A percentile compares a stretch with the other conserved stretches of the same genome.
phyloP scores from a whole-genome alignment of 2,797 vertebrate species.

The Sebastes minor region DNA sequence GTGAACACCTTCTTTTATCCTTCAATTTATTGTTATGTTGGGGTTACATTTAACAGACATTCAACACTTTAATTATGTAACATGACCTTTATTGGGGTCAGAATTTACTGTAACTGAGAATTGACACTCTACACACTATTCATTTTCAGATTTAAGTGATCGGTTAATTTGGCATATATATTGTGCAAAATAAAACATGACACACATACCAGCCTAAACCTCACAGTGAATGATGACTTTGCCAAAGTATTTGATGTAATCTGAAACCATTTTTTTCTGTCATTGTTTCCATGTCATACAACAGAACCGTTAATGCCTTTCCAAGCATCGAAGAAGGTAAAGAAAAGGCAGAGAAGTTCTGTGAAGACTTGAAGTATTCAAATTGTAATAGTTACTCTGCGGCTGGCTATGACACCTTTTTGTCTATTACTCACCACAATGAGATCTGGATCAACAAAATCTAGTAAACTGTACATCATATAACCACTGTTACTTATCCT shows the following conservation, averaged over 20 bases:
- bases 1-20: slow-evolving; percentile 45
- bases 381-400: neutral
- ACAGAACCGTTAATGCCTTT: slow-evolving; percentile 36
- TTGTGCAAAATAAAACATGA: no score
- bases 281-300: neutral
- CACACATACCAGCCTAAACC: neutral
- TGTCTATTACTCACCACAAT: slow-evolving; percentile 46
- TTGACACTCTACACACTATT: neutral
- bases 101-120: neutral
- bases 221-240: neutral
- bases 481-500: neutral
- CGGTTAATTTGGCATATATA: neutral
- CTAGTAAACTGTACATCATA: neutral
- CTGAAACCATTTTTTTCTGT: neutral
- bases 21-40: neutral
- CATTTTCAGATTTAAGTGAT: neutral
- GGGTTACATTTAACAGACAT: neutral
- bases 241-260: neutral
- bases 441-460: slow-evolving; percentile 71
- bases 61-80: neutral
- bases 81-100: neutral
- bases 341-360: neutral
- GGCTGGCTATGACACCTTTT: slow-evolving; percentile 53
- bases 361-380: neutral
- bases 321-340: accelerated